Evolutionary conservation across 2,888 invertebrate species (phyloP).

Genomic region (Boloria euphrosyne): DNA sequence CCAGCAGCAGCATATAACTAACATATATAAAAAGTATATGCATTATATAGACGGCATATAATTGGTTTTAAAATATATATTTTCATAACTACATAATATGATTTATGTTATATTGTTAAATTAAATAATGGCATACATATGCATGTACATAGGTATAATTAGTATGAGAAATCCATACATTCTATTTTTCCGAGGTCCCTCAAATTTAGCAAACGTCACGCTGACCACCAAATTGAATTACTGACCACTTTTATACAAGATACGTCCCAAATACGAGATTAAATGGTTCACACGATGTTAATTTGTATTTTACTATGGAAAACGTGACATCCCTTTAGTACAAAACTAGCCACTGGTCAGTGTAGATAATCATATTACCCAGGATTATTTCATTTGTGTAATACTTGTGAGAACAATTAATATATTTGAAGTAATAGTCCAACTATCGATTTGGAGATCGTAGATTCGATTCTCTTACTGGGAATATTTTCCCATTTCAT

Average conservation of each 20-base stretch:
- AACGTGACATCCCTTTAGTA: slow-evolving; percentile 29
- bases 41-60: too few species aligned
- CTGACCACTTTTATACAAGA: slow-evolving; percentile 50
- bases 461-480: too few species aligned
- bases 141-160: slow-evolving; percentile 28
- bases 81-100: too few species aligned
- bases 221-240: slow-evolving; percentile 56
- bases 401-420: slow-evolving; percentile 22
- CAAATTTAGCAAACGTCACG: slow-evolving; percentile 34
- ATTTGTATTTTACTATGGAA: not conserved
- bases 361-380: slow-evolving; percentile 30
- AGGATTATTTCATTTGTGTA: not conserved
- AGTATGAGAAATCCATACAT: slow-evolving; percentile 48
- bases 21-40: too few species aligned
- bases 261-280: slow-evolving; percentile 5
- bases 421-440: not conserved
- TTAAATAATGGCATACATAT: too few species aligned
- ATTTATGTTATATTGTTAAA: too few species aligned
- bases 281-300: slow-evolving; percentile 6
- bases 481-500: too few species aligned
- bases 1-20: too few species aligned
- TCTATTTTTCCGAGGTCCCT: slow-evolving; percentile 50
- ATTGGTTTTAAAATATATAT: too few species aligned
- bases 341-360: slow-evolving; percentile 28
- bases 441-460: too few species aligned